These are phyloP conservation scores for Danio albolineatus DNA, from an alignment of 2,797 vertebrate species.

Conservation along the genomic window DNA sequence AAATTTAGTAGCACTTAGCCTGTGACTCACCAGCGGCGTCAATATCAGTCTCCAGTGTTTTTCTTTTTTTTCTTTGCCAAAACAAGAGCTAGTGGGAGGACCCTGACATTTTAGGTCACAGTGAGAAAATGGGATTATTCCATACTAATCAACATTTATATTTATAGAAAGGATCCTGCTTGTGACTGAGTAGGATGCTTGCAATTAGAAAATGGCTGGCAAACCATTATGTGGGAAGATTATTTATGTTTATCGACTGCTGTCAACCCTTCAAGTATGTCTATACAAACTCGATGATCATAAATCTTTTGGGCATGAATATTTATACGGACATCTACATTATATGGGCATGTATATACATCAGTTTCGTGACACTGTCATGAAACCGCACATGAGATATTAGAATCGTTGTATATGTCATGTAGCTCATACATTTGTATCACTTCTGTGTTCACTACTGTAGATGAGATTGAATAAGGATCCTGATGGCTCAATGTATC, in stretches of 20 bases:
- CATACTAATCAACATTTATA: constrained; percentile 68
- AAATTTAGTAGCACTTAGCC: constrained; percentile 28
- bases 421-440: neutral
- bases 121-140: constrained; percentile 73
- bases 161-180: constrained; percentile 68
- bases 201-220: constrained; percentile 12
- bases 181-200: constrained; percentile 5
- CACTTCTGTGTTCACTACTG: neutral
- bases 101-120: constrained; percentile 70
- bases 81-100: constrained; percentile 67
- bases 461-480: neutral
- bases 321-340: neutral
- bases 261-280: neutral
- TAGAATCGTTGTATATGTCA: neutral
- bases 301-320: constrained; percentile 7
- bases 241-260: constrained; percentile 18
- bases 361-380: neutral
- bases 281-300: neutral
- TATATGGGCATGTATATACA: neutral
- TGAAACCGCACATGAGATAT: neutral
- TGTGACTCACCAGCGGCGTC: constrained; percentile 35
- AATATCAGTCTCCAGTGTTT: constrained; percentile 50
- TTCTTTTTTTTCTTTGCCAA: constrained; percentile 62
- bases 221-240: neutral
- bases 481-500: neutral